Base-by-base conservation (phyloP, 2,797 vertebrate genomes). In the Bovichtus diacanthus region DNA sequence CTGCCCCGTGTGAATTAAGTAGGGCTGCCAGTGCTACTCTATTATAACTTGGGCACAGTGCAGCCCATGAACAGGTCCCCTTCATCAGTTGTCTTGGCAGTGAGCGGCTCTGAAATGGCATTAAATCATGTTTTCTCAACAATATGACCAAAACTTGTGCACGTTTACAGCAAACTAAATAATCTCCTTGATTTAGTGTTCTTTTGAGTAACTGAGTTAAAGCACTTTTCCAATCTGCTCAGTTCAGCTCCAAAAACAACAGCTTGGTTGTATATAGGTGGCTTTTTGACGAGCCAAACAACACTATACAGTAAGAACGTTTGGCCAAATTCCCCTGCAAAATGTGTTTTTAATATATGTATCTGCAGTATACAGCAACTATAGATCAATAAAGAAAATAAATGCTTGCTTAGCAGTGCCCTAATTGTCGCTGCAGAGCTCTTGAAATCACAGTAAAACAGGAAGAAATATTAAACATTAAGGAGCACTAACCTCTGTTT, bases 401-500 rank as follows among this genome's bases (percentile, higher is more conserved):
- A 78, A 59, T 11, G 15, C 23, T 73, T 76, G 54, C 60, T 59
- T 44, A 43, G 56, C 39, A 49, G 41, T 43, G 63, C 21, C 25
- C 19, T 64, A 69, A 51, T 70, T 75, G 43, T 56, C 72, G 51
- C 31, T 41, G 47, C 50, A 74, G 18, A 67, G 29, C 71, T 84
- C 73, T 11, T 49, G 29, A 72, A 68, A 70, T 38, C 49, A 58
- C 9, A 68, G 39, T 27, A 5, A 46, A 46, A 51, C n/a, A 82
- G 70, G 55, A 70, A 70, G 31, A 81, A 55, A 53, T 70, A 74
- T 74, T 69, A 80, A 86, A 84, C 77, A 87, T 78, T 83, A 79
- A 88, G 25, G 5, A 64, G 49, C 27, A 89, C 95, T 79, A 82
- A 96, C 96, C 96, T 95, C 90, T 91, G 58, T 85, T 95, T 66